These are phyloP conservation scores for Desmodus rotundus DNA, from an alignment of 2,113 vertebrate genomes.

Conservation along the genomic window DNA sequence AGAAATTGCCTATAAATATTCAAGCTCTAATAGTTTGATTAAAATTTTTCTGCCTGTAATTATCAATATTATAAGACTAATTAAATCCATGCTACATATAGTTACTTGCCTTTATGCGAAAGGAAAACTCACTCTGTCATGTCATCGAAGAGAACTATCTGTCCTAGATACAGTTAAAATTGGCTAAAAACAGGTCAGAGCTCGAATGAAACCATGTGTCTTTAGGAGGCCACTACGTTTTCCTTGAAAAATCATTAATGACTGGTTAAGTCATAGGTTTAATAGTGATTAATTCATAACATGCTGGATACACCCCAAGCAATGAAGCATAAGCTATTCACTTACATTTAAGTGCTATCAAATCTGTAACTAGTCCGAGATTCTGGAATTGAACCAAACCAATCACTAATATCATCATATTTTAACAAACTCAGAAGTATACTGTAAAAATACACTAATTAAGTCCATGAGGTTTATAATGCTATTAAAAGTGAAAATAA, in stretches of 20 bases:
- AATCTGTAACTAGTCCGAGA: conserved; percentile 75
- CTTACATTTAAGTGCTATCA: conserved; percentile 76
- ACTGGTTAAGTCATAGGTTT: conserved; percentile 63
- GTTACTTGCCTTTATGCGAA: conserved; percentile 61
- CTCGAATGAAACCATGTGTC: conserved; percentile 60
- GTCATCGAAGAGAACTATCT: conserved; percentile 62
- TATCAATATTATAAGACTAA: conserved; percentile 66
- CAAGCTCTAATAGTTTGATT: conserved; percentile 66
- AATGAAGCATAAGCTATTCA: conserved; percentile 75
- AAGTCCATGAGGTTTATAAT: conserved; percentile 65
- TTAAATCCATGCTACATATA: conserved; percentile 67
- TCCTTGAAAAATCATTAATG: conserved; percentile 66
- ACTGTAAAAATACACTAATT: conserved; percentile 79
- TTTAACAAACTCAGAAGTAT: conserved; percentile 76
- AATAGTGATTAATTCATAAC: conserved; percentile 74
- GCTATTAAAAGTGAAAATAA: conserved; percentile 76
- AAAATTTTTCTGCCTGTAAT: conserved; percentile 58
- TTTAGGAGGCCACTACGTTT: conserved; percentile 72
- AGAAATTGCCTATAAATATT: conserved; percentile 56
- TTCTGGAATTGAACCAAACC: conserved; percentile 72
- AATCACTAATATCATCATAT: conserved; percentile 68
- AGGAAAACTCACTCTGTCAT: conserved; percentile 69
- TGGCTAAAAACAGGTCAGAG: conserved; percentile 68
- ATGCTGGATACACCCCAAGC: conserved; percentile 73
- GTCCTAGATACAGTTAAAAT: conserved; percentile 59